Percentiles rank a stretch among this genome's conserved stretches.
These are phyloP conservation scores for Eurypyga helias DNA, from an alignment of 2,113 vertebrate genomes.

Conservation along the genomic window DNA sequence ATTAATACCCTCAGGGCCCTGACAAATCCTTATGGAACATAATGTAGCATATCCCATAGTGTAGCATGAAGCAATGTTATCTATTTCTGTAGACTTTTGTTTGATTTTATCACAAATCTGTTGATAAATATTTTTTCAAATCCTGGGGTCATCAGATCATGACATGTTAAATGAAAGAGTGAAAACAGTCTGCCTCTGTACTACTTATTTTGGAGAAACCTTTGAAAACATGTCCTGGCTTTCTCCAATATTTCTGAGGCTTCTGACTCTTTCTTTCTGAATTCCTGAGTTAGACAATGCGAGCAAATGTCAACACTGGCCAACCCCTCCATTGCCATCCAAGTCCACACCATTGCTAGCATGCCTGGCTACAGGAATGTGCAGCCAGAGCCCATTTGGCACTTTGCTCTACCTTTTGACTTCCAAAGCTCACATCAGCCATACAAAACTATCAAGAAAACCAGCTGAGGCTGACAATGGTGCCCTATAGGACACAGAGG, in stretches of 20 bases:
- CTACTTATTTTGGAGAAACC: not conserved
- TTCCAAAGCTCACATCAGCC: not conserved
- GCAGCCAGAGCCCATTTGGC: not conserved
- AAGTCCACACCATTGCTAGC: rapidly evolving
- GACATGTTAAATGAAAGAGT: not conserved
- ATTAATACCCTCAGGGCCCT: not conserved
- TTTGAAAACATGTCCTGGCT: not conserved
- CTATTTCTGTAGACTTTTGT: not conserved
- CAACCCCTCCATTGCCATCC: not conserved
- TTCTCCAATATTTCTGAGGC: not conserved
- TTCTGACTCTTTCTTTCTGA: not conserved
- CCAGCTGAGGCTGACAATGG: slow-evolving; percentile 10
- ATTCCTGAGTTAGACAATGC: not conserved
- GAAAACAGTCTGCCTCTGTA: not conserved
- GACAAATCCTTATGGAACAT: not conserved
- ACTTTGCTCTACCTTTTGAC: not conserved
- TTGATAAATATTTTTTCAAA: not conserved
- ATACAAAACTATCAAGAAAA: not conserved
- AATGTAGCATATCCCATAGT: not conserved
- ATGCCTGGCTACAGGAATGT: not conserved
- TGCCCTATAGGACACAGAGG: not conserved
- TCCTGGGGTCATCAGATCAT: not conserved
- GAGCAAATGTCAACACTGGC: not conserved
- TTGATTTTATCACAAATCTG: not conserved
- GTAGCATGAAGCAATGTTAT: not conserved